Evolutionary conservation across 2,113 vertebrate genomes (phyloP).

Genomic region (Camelus dromedarius): DNA sequence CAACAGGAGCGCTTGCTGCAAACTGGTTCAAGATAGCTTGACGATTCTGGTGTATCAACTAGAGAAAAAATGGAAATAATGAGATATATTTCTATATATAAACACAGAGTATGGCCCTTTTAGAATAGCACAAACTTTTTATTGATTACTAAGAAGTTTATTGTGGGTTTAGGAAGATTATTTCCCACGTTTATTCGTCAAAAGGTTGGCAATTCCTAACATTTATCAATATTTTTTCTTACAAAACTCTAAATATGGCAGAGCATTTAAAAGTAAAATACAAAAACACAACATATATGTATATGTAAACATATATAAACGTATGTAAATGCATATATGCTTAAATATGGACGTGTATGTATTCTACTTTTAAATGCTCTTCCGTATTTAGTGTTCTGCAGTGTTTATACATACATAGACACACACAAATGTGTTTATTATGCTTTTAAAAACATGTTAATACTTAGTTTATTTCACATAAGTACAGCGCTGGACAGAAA

Average conservation of each 20-base stretch:
- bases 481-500: neutral
- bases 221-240: neutral
- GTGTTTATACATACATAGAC: neutral
- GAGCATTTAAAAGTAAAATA: conserved; percentile 27
- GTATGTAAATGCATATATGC: neutral
- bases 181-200: conserved; percentile 22
- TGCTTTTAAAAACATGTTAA: neutral
- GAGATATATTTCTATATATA: neutral
- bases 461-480: conserved; percentile 28
- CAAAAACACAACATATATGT: neutral
- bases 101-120: neutral
- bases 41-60: conserved; percentile 93
- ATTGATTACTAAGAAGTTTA: conserved; percentile 36
- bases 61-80: conserved; percentile 48
- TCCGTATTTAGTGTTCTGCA: neutral
- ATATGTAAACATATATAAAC: neutral
- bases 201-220: conserved; percentile 11
- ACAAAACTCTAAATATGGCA: neutral
- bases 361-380: neutral
- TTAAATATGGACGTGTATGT: neutral
- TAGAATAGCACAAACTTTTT: conserved; percentile 32
- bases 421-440: neutral
- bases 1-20: conserved; percentile 89
- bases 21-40: conserved; percentile 93
- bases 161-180: conserved; percentile 1